Conservation (phyloP, 2,113 vertebrate genomes). For the Echinops telfairi region DNA sequence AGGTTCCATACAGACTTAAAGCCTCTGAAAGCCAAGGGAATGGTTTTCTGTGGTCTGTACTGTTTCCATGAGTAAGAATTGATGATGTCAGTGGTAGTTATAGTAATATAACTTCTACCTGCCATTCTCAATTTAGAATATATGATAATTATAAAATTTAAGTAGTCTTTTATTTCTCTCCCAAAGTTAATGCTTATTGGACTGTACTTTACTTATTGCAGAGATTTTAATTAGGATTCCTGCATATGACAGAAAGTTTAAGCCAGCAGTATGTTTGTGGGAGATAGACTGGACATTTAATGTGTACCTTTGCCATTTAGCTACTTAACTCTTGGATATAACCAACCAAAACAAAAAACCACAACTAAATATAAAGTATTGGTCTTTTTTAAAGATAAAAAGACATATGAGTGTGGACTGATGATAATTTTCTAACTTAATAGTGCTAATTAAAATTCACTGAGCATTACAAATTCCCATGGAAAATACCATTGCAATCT, state of each 20-base stretch:
- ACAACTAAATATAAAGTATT: background rate
- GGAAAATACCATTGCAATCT: background rate
- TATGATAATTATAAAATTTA: background rate
- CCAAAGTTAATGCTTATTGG: background rate
- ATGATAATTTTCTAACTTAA: background rate
- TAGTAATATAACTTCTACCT: too few species aligned
- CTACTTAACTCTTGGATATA: background rate
- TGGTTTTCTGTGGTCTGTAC: too few species aligned
- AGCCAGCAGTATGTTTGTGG: background rate
- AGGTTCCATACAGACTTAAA: too few species aligned
- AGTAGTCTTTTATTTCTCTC: conserved; percentile 13
- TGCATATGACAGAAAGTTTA: background rate
- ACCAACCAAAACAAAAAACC: background rate
- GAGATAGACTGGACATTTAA: background rate
- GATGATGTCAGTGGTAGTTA: background rate
- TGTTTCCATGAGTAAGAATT: too few species aligned
- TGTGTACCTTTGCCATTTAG: background rate
- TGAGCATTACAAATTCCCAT: background rate
- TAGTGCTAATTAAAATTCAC: background rate
- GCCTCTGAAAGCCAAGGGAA: too few species aligned
- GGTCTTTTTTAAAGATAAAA: too few species aligned
- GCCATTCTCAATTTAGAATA: background rate
- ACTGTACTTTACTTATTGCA: background rate
- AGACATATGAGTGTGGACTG: background rate
- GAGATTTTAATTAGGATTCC: background rate